Evolutionary conservation across 2,797 vertebrate genomes (phyloP).

Genomic region (Xerus rutilus): DNA sequence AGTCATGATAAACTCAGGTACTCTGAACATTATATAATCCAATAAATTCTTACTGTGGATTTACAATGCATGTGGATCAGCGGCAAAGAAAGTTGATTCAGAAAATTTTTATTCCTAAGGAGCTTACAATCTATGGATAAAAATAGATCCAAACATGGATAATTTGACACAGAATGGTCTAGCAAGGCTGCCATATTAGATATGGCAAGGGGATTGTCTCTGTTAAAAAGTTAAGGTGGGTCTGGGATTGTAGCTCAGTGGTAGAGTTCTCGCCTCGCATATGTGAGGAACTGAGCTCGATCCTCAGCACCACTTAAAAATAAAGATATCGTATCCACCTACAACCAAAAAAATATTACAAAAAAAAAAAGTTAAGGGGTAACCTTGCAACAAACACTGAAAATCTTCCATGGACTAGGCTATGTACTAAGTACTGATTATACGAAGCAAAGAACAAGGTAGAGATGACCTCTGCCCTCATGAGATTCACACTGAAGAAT

Average conservation of each 20-base stretch:
- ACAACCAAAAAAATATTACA: no score
- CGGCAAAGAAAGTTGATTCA: neutral
- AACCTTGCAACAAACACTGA: neutral
- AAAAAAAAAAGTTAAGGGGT: neutral
- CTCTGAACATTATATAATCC: slow-evolving; percentile 21
- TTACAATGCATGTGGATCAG: neutral
- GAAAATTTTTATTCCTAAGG: neutral
- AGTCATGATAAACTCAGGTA: neutral
- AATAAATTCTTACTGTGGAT: neutral
- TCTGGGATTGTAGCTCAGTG: no score
- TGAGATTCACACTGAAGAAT: neutral
- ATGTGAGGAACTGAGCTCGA: no score
- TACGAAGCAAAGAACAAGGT: neutral
- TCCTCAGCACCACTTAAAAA: no score
- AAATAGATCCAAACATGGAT: neutral
- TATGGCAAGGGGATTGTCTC: neutral
- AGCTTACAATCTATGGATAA: neutral
- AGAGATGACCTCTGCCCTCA: neutral
- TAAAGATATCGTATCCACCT: no score
- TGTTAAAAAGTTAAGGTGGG: neutral
- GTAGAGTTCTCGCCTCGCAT: no score
- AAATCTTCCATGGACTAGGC: neutral
- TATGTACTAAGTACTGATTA: neutral
- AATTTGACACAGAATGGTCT: neutral
- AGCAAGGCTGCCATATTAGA: neutral